phyloP scores from a whole-genome alignment of 2,888 invertebrate genomes.

The Lasioglossum marginatum region DNA sequence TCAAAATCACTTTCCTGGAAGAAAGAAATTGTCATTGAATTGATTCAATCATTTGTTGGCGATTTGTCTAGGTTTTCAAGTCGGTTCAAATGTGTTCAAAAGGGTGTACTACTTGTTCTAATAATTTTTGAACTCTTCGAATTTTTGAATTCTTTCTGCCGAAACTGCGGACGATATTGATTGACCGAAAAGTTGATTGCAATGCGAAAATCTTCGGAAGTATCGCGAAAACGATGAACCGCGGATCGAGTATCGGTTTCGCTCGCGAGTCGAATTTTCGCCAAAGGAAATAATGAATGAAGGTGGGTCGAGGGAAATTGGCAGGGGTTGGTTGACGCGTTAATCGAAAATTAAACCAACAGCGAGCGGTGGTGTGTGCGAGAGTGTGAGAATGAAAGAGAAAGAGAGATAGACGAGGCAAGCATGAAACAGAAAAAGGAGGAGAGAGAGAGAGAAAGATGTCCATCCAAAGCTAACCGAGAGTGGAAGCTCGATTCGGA shows the following conservation, averaged over 20 bases:
- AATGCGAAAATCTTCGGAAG: not conserved
- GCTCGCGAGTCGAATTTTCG: not conserved
- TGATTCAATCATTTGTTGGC: not conserved
- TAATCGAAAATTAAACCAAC: constrained; percentile 23
- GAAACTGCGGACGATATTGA: not conserved
- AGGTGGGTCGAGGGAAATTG: constrained; percentile 15
- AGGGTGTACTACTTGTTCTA: not conserved
- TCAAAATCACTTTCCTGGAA: not conserved
- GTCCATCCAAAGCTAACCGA: constrained; percentile 4
- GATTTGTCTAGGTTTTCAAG: not conserved
- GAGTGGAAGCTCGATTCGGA: constrained; percentile 1
- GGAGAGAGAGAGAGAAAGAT: not conserved
- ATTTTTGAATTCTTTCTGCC: not conserved
- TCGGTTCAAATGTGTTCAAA: not conserved
- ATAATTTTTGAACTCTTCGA: not conserved
- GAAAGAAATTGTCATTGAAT: not conserved
- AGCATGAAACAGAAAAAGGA: not conserved
- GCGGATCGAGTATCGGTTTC: not conserved
- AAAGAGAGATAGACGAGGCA: not conserved
- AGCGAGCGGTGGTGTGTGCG: not conserved
- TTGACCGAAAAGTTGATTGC: not conserved
- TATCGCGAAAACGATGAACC: not conserved
- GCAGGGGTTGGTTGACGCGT: constrained; percentile 21
- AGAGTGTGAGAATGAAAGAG: not conserved
- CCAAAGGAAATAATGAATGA: constrained; percentile 2